Percentiles rank a stretch among this genome's conserved stretches.
Conservation (phyloP, 2,797 vertebrate genomes). For the Neosalanx taihuensis region DNA sequence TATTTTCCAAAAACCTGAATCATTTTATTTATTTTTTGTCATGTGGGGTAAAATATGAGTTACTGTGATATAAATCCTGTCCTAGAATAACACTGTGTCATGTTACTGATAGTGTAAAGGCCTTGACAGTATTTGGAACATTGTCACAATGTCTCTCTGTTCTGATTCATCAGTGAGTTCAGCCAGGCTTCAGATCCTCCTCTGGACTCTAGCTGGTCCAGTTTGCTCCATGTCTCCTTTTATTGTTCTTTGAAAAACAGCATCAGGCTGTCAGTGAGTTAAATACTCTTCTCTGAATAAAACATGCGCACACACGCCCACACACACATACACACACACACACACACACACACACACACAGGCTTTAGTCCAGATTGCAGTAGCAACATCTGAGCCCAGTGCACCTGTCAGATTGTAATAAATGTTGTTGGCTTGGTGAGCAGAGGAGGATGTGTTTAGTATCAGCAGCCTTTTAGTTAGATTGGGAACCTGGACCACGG, state of each 20-base stretch:
- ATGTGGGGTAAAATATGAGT: no score
- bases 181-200: background rate
- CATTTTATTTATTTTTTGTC: no score
- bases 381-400: constrained; percentile 26
- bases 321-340: constrained; percentile 4
- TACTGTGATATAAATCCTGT: no score
- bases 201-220: background rate
- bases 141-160: background rate
- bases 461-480: constrained; percentile 40
- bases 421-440: constrained; percentile 7
- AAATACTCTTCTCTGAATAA: background rate
- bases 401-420: constrained; percentile 24
- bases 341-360: background rate
- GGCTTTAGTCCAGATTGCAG: background rate
- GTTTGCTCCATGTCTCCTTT: background rate
- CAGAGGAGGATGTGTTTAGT: constrained; percentile 7
- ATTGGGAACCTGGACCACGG: constrained; percentile 33
- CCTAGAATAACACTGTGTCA: no score
- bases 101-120: no score
- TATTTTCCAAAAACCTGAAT: no score
- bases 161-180: background rate
- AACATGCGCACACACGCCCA: background rate
- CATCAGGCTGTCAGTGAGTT: background rate
- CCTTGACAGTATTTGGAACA: no score
- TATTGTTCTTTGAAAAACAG: background rate